A percentile compares a stretch with the other conserved stretches of the same genome.
These are phyloP conservation scores for Lepidothrix coronata DNA, from an alignment of 2,113 vertebrate species.

Conservation along the genomic window DNA sequence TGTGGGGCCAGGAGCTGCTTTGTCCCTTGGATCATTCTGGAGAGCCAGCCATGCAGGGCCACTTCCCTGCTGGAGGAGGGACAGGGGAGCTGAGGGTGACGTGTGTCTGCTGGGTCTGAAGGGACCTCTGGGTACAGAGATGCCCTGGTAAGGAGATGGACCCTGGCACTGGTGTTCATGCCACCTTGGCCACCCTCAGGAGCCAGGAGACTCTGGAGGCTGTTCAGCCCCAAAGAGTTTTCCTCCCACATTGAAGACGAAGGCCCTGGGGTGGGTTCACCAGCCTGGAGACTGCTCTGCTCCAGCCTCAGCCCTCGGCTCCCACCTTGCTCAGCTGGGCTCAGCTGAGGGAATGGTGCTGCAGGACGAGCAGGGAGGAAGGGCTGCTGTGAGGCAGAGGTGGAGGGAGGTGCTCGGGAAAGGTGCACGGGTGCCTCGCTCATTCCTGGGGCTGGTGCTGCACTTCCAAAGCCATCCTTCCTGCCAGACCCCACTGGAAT, in stretches of 20 bases:
- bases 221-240: not conserved
- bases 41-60: accelerated
- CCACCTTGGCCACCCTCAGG: not conserved
- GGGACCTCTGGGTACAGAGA: not conserved
- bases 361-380: not conserved
- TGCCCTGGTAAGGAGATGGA: not conserved
- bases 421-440: not conserved
- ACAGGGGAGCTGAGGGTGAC: not conserved
- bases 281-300: not conserved
- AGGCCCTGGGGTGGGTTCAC: too few species aligned
- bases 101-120: not conserved
- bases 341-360: not conserved
- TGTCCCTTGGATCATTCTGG: accelerated
- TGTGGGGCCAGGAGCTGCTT: not conserved
- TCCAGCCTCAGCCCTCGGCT: not conserved
- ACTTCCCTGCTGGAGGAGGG: not conserved
- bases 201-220: not conserved
- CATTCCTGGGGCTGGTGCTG: not conserved
- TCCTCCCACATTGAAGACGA: not conserved
- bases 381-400: not conserved
- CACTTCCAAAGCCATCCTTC: not conserved
- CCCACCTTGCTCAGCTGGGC: not conserved
- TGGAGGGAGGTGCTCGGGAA: not conserved
- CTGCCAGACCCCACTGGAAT: conserved; percentile 44
- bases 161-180: not conserved